Conservation (phyloP, 64 coral and sea anemone genomes). For the Actinia equina region DNA sequence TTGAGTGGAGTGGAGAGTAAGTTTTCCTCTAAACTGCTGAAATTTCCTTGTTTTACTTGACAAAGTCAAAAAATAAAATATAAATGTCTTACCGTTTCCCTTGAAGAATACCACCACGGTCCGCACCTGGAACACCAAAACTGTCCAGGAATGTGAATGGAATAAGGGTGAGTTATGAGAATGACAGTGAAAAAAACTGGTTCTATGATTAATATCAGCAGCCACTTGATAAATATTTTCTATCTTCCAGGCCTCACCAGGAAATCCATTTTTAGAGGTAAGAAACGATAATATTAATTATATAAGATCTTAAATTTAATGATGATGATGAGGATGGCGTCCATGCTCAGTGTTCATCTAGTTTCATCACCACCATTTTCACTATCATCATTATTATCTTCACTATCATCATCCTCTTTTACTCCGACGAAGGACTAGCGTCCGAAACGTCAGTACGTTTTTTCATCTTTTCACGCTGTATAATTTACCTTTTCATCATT, state of each 20-base stretch:
- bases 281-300: neutral
- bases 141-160: slow-evolving; percentile 38
- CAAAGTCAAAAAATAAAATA: too few species aligned
- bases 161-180: slow-evolving; percentile 36
- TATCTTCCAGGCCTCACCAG: slow-evolving; percentile 48
- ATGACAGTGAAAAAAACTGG: neutral
- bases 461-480: too few species aligned
- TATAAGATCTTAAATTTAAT: too few species aligned
- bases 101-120: neutral
- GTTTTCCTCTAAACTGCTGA: neutral
- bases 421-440: too few species aligned
- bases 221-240: neutral
- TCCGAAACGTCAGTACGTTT: too few species aligned
- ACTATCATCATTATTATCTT: too few species aligned
- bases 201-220: neutral
- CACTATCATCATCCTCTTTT: too few species aligned
- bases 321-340: too few species aligned
- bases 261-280: slow-evolving; percentile 92
- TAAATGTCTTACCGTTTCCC: neutral
- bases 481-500: too few species aligned
- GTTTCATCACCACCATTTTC: too few species aligned
- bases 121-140: slow-evolving; percentile 25
- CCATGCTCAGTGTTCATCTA: too few species aligned
- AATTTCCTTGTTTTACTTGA: too few species aligned
- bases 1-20: slow-evolving; percentile 73